These are phyloP conservation scores for Helicoverpa zea DNA, from an alignment of 1,140 invertebrate genomes.

Conservation along the genomic window DNA sequence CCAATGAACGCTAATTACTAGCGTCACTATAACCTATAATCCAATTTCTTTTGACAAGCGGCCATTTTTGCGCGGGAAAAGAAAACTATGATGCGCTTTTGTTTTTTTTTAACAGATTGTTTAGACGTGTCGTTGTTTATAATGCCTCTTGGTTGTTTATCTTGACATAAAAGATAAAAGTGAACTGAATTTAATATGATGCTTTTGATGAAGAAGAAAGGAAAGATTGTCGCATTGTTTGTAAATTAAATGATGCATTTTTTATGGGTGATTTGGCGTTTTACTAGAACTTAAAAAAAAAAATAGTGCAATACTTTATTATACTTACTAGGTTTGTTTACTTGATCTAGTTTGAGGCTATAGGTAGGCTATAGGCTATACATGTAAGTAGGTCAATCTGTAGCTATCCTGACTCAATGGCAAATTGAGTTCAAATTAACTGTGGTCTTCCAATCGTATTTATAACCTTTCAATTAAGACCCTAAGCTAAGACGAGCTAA, in stretches of 20 bases:
- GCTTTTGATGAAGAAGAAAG: background rate
- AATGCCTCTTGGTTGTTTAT: background rate
- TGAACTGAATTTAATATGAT: background rate
- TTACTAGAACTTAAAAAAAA: background rate
- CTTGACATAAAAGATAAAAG: background rate
- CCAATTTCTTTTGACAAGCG: background rate
- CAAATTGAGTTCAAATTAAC: background rate
- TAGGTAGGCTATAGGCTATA: too few species aligned
- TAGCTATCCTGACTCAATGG: background rate
- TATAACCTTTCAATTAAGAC: too few species aligned
- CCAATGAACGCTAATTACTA: background rate
- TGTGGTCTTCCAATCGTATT: background rate
- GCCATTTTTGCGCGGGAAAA: constrained; percentile 12
- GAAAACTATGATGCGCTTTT: background rate
- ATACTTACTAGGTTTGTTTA: too few species aligned
- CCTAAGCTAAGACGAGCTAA: too few species aligned
- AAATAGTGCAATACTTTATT: too few species aligned
- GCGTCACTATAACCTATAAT: constrained; percentile 7
- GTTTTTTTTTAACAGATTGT: background rate
- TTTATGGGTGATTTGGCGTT: too few species aligned
- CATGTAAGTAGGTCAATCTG: too few species aligned
- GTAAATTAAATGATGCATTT: background rate
- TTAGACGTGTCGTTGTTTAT: background rate
- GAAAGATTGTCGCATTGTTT: background rate
- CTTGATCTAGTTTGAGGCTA: too few species aligned